These are phyloP conservation scores for Antechinus stuartii DNA, from an alignment of 2,113 vertebrate genomes.

Conservation along the genomic window DNA sequence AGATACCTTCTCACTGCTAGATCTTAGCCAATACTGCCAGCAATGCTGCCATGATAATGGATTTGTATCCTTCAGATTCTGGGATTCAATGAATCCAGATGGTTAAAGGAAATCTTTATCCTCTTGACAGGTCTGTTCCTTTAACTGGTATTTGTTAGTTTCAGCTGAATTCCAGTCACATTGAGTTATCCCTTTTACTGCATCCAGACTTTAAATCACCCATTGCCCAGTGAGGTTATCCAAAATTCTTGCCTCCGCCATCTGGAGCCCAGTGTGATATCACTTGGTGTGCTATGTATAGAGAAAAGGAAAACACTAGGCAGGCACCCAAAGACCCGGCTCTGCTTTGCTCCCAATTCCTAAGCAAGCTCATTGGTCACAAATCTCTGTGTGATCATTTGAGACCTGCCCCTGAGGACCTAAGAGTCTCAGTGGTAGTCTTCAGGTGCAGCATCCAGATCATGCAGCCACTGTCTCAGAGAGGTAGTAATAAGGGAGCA, in stretches of 20 bases:
- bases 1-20: conserved; percentile 69
- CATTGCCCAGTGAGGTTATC: background rate
- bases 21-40: conserved; percentile 68
- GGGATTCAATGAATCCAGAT: background rate
- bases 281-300: background rate
- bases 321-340: background rate
- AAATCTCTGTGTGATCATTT: background rate
- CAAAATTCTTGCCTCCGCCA: background rate
- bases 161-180: background rate
- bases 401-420: background rate
- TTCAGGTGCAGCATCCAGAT: background rate
- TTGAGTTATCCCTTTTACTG: background rate
- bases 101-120: conserved; percentile 17
- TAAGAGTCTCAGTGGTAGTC: background rate
- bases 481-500: background rate
- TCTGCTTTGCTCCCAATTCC: background rate
- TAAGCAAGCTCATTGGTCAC: background rate
- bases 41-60: conserved; percentile 67
- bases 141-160: conserved; percentile 2
- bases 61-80: conserved; percentile 28
- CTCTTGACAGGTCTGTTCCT: background rate
- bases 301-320: background rate
- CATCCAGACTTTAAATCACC: conserved; percentile 6
- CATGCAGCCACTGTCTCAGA: background rate
- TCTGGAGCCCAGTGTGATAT: background rate